Base-by-base conservation (phyloP, 2,113 vertebrate species). In the Aegithalos caudatus region DNA sequence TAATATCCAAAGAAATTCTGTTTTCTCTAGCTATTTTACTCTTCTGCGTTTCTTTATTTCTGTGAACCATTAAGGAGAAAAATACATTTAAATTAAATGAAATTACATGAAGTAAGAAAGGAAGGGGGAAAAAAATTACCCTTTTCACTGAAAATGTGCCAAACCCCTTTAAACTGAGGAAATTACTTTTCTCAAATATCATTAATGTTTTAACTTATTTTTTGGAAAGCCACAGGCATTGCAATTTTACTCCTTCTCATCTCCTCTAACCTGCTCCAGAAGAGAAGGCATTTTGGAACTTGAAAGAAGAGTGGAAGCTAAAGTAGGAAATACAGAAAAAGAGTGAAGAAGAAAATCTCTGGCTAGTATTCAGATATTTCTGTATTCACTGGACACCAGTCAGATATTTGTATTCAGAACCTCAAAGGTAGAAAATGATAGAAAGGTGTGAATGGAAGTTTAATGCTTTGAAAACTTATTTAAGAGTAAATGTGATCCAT, bases 121-220 rank as follows among this genome's bases (percentile, higher is more conserved):
- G 38, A 88, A 44, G 25, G 2, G 60, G 2, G 61, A 56, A 81
- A 76, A 76, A 71, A 33, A 27, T 25, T 24, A 35, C 35, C 9
- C 16, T 91, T 94, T 87, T 79, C 19, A 76, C 54, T 73, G 67
- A 94, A 94, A 86, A 90, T 66, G 16, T 77, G 67, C 86, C 86
- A 92, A 81, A 54, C 35, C 19, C 27, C 33, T 88, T 83, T 72
- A 83, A 96, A 88, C 40, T 70, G 58, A 83, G 62, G 71, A 93
- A 90, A 93, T 95, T 54, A 47, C 71, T 90, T 83, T 94, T 90
- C 79, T 94, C 67, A 80, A 50, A 82, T 96, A 80, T 80, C 28
- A 4, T 88, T 93, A 70, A 88, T 77, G 38, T 80, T 91, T 95
- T 81, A 77, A 38, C 40, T 89, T 89, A 57, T 74, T 84, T 90